Conservation (phyloP, 37 sponge, comb jelly and placozoan genomes). For the Ianthella basta region DNA sequence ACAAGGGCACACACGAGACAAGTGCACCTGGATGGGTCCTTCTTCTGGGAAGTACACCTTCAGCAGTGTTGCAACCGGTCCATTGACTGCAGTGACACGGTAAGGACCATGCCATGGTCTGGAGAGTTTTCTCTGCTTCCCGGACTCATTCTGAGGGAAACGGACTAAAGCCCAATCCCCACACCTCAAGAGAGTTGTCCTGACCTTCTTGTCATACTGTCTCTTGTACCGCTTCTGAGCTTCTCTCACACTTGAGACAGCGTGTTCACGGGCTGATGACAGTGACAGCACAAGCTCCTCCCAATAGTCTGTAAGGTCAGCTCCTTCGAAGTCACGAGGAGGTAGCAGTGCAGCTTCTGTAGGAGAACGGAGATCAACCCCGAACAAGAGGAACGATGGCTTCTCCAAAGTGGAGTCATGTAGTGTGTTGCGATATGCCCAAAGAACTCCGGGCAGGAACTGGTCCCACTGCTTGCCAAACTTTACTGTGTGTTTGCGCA, state of each 20-base stretch:
- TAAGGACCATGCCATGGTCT: conserved; percentile 61
- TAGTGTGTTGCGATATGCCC: conserved; percentile 44
- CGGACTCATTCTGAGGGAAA: conserved; percentile 51
- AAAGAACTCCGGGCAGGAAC: conserved; percentile 33
- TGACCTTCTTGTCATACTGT: conserved; percentile 34
- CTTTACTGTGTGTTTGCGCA: conserved; percentile 29
- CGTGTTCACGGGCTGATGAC: conserved; percentile 2
- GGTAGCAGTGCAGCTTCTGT: conserved; percentile 36
- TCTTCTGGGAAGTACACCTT: conserved; percentile 55
- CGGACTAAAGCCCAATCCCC: conserved; percentile 47
- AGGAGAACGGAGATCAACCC: conserved; percentile 22
- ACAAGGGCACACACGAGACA: not conserved
- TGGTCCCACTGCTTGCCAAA: conserved; percentile 44
- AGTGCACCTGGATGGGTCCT: conserved; percentile 26
- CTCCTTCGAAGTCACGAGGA: not conserved
- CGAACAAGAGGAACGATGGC: conserved; percentile 29
- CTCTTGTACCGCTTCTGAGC: conserved; percentile 44
- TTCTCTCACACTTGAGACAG: not conserved
- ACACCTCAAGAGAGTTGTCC: not conserved
- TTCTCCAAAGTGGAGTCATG: conserved; percentile 36
- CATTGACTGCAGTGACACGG: conserved; percentile 2
- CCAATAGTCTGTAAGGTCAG: conserved; percentile 18
- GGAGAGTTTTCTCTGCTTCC: conserved; percentile 43
- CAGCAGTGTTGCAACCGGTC: not conserved
- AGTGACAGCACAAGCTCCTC: conserved; percentile 34